Evolutionary conservation across 2,113 vertebrate species (phyloP).

Genomic region (Brachionichthys hirsutus): DNA sequence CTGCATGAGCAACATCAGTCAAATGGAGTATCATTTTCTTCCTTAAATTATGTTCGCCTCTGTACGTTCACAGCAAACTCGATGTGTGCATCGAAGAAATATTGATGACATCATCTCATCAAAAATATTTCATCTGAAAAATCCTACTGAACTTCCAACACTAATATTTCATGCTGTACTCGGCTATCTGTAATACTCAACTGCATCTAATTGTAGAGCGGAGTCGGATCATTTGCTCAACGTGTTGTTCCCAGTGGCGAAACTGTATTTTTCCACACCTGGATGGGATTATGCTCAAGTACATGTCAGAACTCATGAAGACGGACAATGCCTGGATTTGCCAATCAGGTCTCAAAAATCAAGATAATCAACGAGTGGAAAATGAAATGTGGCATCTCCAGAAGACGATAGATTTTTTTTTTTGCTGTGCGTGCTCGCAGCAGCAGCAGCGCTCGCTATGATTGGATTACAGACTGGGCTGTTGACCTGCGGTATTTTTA

Average conservation of each 20-base stretch:
- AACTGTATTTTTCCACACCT: conserved; percentile 28
- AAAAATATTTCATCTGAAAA: neutral
- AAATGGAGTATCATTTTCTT: neutral
- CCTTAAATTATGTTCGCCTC: neutral
- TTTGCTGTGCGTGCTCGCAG: conserved; percentile 28
- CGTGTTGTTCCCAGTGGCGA: conserved; percentile 4
- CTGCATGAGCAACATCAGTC: neutral
- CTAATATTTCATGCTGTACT: neutral
- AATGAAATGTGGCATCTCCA: conserved; percentile 52
- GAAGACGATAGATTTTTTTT: conserved; percentile 13
- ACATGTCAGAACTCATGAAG: conserved; percentile 23
- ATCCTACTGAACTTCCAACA: neutral
- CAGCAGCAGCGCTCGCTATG: no score
- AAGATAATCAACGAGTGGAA: conserved; percentile 33
- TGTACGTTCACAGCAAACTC: neutral
- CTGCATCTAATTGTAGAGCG: neutral
- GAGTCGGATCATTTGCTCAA: no score
- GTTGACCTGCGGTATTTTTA: conserved; percentile 44
- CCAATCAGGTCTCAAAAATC: conserved; percentile 27
- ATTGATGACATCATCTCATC: neutral
- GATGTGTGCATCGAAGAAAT: neutral
- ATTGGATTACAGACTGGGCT: conserved; percentile 57
- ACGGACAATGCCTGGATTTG: conserved; percentile 28
- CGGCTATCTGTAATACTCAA: neutral
- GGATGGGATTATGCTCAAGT: conserved; percentile 3